Conservation (phyloP, 2,888 invertebrate species). For the Oxyteleia sp. region DNA sequence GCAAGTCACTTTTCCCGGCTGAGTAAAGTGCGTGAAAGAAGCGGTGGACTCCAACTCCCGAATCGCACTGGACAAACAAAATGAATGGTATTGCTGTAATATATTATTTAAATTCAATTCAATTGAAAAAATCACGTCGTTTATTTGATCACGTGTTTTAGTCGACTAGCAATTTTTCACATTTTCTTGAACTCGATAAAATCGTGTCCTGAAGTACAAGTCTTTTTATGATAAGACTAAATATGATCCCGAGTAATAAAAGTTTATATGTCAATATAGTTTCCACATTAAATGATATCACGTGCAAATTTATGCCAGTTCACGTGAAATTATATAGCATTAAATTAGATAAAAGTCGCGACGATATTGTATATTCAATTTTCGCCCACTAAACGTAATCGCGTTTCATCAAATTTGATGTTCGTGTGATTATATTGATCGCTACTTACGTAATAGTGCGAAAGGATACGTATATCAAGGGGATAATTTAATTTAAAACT, state of each 20-base stretch:
- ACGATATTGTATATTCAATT: neutral
- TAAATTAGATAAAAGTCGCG: neutral
- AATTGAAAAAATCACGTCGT: too few species aligned
- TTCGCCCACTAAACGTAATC: conserved; percentile 1
- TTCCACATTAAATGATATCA: conserved; percentile 6
- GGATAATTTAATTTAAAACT: too few species aligned
- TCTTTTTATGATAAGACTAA: neutral
- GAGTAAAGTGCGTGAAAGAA: conserved; percentile 97
- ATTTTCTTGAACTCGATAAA: neutral
- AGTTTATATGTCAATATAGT: conserved; percentile 8
- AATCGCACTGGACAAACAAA: conserved; percentile 92
- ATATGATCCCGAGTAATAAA: conserved; percentile 13
- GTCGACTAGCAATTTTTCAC: neutral
- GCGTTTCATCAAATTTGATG: neutral
- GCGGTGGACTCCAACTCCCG: conserved; percentile 96
- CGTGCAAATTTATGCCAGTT: conserved; percentile 14
- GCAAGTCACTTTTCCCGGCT: conserved; percentile 90
- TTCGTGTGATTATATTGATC: too few species aligned
- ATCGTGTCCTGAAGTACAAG: neutral
- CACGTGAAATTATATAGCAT: neutral
- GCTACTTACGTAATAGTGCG: too few species aligned
- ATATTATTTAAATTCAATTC: too few species aligned
- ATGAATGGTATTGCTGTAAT: too few species aligned
- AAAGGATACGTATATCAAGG: too few species aligned
- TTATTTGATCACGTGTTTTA: neutral